Evolutionary conservation across 2,888 invertebrate genomes (phyloP), one percentile per base, ranked within the genome.

Genomic region (Pristionchus arcanus): DNA sequence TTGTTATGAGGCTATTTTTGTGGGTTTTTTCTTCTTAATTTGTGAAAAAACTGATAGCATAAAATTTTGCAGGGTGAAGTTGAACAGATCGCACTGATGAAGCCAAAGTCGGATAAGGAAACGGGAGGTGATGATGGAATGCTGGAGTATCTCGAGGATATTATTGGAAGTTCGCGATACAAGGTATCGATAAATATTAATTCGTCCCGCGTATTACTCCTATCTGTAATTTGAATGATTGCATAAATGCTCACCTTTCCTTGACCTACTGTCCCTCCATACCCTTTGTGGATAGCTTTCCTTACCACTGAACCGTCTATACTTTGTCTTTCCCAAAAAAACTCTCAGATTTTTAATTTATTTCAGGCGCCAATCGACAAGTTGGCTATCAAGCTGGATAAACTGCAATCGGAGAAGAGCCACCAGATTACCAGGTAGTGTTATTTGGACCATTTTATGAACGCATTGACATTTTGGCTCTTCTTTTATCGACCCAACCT

Each of bases 81-180:
- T 0, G 99, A 99, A 96, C 98, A 98, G 95, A 99, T 99, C 93
- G 97, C 99, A 0, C 97, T 99, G 97, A 99, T 99, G 99, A 99
- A 98, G 95, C 97, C 98, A 0, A 99, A 98, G 96, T 98, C 96
- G 0, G 96, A 96, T 91, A 97, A 96, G 0, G 98, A 97, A 94
- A 91, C 91, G 93, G 99, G 42, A 49, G 42, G 42, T 49, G 42
- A 99, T 93, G 97, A 97, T 19, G 99, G 99, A 0, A 98, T 99
- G 98, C 96, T 99, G 89, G 99, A 99, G 95, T 99, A 98, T 96
- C 96, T 99, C 87, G 99, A 99, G 96, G 99, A 99, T 95, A 98
- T 99, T 90, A 97, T 99, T 94, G 99, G 99, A 0, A 98, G 96
- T 88, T 96, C 95, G 90, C 95, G 96, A 28, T 96, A 96, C 91